Evolutionary conservation across 2,113 vertebrate genomes (phyloP).

Genomic region (Dipodomys merriami): DNA sequence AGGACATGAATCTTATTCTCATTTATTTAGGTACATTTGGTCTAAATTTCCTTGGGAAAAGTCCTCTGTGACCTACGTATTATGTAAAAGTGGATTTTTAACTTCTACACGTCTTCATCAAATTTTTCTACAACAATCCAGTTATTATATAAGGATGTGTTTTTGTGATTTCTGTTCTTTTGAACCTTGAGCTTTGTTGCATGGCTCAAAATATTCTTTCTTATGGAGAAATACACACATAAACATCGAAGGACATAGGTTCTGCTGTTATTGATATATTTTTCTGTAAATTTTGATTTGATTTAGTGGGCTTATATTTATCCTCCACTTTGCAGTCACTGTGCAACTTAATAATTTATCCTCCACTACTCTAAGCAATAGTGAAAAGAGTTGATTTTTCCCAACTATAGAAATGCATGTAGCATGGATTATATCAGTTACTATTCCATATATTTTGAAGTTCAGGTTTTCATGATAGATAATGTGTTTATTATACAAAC

Average conservation of each 20-base stretch:
- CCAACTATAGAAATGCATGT: neutral
- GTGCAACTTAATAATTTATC: neutral
- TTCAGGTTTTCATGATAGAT: neutral
- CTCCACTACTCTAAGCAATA: neutral
- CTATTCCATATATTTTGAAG: neutral
- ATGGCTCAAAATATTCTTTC: neutral
- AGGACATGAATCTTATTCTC: neutral
- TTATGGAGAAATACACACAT: neutral
- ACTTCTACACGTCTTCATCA: no score
- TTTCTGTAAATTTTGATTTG: neutral
- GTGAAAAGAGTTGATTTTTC: no score
- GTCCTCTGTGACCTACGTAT: neutral
- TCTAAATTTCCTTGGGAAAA: neutral
- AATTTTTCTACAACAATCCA: neutral
- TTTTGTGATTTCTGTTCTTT: neutral
- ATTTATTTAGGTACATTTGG: neutral
- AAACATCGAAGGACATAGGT: neutral
- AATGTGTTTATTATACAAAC: neutral
- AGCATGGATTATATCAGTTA: neutral
- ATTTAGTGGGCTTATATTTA: neutral
- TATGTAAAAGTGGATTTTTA: no score
- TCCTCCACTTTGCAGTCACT: no score
- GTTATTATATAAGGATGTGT: neutral
- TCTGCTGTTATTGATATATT: no score
- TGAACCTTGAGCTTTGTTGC: neutral